Evolutionary conservation across 35 echinoderm and acorn worm species (phyloP).

Genomic region (Antedon bifida): DNA sequence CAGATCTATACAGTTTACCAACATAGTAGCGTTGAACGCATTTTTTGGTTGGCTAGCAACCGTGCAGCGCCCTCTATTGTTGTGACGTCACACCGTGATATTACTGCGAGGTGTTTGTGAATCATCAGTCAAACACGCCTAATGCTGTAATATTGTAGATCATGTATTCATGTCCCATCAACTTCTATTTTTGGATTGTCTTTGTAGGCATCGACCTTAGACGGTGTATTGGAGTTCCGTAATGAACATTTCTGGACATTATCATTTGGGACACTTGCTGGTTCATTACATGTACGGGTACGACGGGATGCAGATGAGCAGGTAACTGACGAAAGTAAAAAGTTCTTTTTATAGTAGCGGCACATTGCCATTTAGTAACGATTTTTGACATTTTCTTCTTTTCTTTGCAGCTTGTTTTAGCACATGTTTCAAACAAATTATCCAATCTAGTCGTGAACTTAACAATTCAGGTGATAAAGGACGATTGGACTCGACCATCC

Average conservation of each 20-base stretch:
- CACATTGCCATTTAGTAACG: neutral
- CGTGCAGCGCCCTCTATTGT: too few species aligned
- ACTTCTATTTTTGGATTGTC: too few species aligned
- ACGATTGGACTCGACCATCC: conserved; percentile 87
- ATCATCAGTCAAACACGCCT: too few species aligned
- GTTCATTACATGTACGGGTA: conserved; percentile 80
- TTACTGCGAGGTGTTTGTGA: too few species aligned
- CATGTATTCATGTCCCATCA: too few species aligned
- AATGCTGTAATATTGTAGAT: too few species aligned
- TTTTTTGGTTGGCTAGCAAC: too few species aligned
- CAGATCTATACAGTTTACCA: too few species aligned
- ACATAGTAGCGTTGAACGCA: too few species aligned
- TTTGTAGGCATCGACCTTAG: conserved; percentile 77
- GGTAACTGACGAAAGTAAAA: conserved; percentile 10
- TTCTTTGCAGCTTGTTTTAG: conserved; percentile 73
- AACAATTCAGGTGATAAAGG: conserved; percentile 91
- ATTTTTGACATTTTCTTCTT: conserved; percentile 14
- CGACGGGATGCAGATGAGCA: conserved; percentile 97
- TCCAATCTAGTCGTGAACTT: conserved; percentile 74
- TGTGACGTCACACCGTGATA: too few species aligned
- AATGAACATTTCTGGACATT: conserved; percentile 99
- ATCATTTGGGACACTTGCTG: conserved; percentile 79
- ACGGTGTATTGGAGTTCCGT: conserved; percentile 92
- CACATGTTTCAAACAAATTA: conserved; percentile 92
- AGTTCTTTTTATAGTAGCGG: neutral